These are phyloP conservation scores for Hypsopygia costalis DNA, from an alignment of 2,888 invertebrate species.

Conservation along the genomic window DNA sequence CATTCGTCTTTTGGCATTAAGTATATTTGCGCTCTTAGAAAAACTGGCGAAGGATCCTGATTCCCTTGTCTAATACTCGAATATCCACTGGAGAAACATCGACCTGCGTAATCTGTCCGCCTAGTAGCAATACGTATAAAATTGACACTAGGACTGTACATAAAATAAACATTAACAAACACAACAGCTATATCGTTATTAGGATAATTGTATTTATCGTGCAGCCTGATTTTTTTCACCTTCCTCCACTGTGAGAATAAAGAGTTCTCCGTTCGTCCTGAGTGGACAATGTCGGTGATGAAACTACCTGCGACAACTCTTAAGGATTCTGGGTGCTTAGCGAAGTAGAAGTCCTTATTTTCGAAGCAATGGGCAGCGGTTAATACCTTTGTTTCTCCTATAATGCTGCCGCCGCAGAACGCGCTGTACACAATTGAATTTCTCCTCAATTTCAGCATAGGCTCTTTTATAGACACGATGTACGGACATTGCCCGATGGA, in stretches of 20 bases:
- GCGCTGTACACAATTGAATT: constrained; percentile 35
- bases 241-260: constrained; percentile 36
- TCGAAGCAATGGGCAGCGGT: constrained; percentile 67
- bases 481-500: constrained; percentile 36
- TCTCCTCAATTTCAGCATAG: constrained; percentile 13
- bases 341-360: constrained; percentile 34
- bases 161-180: constrained; percentile 25
- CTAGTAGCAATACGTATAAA: too few relatives aligned
- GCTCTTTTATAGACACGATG: constrained; percentile 52
- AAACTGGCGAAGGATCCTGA: too few relatives aligned
- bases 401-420: constrained; percentile 57
- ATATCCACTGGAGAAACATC: constrained; percentile 3
- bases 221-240: constrained; percentile 21
- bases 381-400: constrained; percentile 33
- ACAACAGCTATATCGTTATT: constrained; percentile 47
- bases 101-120: constrained; percentile 2
- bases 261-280: constrained; percentile 31
- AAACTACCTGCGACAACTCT: constrained; percentile 46
- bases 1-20: constrained; percentile 14
- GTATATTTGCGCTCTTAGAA: constrained; percentile 12
- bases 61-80: too few relatives aligned
- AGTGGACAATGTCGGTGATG: constrained; percentile 22
- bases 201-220: constrained; percentile 33
- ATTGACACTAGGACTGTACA: too few relatives aligned
- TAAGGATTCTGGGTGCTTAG: constrained; percentile 24